Evolutionary conservation across 2,888 invertebrate genomes (phyloP).

Genomic region (Diachrysia chrysitis): DNA sequence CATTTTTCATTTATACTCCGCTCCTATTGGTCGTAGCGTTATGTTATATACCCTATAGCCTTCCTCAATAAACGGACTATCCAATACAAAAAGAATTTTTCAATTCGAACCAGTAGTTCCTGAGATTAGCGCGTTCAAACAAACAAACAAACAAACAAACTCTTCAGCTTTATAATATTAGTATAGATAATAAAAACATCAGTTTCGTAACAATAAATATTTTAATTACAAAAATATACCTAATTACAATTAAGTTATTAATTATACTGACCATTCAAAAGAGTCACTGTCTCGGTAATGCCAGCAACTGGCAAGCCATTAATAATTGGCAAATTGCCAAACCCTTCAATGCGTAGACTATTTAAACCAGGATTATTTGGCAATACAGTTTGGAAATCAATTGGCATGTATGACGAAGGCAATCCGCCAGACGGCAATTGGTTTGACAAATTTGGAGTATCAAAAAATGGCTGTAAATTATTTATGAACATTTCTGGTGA

Average conservation of each 20-base stretch:
- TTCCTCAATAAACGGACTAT: no score
- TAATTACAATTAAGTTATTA: constrained; percentile 13
- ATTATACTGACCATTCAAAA: constrained; percentile 54
- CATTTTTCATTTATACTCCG: no score
- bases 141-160: no score
- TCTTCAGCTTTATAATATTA: no score
- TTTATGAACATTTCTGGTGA: neutral
- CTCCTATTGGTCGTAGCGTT: no score
- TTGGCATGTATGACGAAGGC: constrained; percentile 13
- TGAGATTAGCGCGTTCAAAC: no score
- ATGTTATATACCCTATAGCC: no score
- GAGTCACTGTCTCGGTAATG: constrained; percentile 65
- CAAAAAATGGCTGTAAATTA: neutral
- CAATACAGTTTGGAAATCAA: constrained; percentile 22
- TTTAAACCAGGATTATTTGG: constrained; percentile 11
- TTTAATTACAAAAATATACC: constrained; percentile 16
- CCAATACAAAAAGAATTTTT: no score
- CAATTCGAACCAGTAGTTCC: no score
- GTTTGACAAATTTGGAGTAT: neutral
- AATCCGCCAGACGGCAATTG: neutral
- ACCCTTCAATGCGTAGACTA: constrained; percentile 35
- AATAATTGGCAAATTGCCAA: constrained; percentile 63
- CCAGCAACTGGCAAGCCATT: constrained; percentile 69
- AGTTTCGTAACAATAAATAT: neutral
- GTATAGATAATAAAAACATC: neutral